Evolutionary conservation across 1,140 invertebrate species (phyloP).

Genomic region (Meteorus sp.): DNA sequence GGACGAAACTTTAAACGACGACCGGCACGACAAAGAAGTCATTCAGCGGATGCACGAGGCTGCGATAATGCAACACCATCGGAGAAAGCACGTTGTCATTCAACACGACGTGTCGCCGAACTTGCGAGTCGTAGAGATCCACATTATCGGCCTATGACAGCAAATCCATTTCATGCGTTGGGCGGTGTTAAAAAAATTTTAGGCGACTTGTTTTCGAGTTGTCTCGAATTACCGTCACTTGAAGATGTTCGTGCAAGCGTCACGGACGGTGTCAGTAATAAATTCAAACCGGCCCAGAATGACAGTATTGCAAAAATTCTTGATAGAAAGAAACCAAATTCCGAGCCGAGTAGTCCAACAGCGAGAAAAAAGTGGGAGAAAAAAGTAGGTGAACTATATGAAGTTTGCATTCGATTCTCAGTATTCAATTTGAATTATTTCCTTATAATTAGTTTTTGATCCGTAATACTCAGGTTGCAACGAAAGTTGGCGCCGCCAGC

Average conservation of each 20-base stretch:
- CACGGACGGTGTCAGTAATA: conserved; percentile 39
- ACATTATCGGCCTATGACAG: conserved; percentile 70
- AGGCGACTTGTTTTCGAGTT: conserved; percentile 74
- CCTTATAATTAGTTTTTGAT: too few relatives aligned
- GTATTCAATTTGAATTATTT: not conserved
- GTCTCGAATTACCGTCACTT: conserved; percentile 72
- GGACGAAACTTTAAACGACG: conserved; percentile 42
- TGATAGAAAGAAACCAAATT: conserved; percentile 54
- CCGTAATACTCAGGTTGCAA: conserved; percentile 47
- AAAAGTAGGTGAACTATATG: conserved; percentile 39
- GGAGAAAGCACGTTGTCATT: conserved; percentile 75
- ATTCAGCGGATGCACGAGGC: conserved; percentile 51
- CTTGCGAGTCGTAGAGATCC: conserved; percentile 79
- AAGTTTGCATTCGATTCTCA: not conserved
- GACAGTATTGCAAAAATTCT: conserved; percentile 54
- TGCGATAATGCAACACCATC: conserved; percentile 58
- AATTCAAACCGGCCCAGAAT: conserved; percentile 52
- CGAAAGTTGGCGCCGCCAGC: conserved; percentile 54
- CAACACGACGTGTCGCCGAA: conserved; percentile 66
- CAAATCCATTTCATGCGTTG: conserved; percentile 73
- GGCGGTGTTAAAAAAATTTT: conserved; percentile 79
- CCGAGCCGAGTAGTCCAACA: conserved; percentile 55
- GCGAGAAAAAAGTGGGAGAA: conserved; percentile 57
- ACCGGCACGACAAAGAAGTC: conserved; percentile 42
- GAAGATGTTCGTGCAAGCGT: conserved; percentile 49